These are phyloP conservation scores for Cheirogaleus medius DNA, from an alignment of 2,113 vertebrate genomes.

Conservation along the genomic window DNA sequence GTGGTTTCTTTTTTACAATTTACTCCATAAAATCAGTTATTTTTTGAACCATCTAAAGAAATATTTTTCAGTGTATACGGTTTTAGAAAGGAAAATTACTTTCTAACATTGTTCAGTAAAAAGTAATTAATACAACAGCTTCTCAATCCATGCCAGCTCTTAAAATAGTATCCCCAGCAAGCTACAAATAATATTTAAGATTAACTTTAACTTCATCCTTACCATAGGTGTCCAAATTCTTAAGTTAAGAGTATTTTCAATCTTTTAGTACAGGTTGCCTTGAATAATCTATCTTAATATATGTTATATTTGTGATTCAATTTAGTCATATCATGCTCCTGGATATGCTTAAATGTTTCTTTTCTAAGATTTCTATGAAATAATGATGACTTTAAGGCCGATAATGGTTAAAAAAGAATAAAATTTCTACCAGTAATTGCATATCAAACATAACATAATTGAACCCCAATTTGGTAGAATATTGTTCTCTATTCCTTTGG, in stretches of 20 bases:
- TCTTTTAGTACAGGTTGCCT: background rate
- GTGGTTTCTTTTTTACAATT: constrained; percentile 16
- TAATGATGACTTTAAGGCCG: background rate
- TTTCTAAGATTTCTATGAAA: constrained; percentile 33
- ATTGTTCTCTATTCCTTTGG: constrained; percentile 29
- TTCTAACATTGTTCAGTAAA: background rate
- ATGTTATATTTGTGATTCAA: background rate
- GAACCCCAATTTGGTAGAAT: background rate
- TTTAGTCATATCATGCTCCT: background rate
- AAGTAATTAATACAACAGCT: background rate
- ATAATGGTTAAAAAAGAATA: background rate
- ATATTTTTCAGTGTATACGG: background rate
- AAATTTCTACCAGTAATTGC: background rate
- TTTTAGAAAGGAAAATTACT: background rate
- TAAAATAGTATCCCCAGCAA: background rate
- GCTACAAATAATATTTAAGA: constrained; percentile 2
- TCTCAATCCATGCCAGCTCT: background rate
- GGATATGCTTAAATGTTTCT: background rate
- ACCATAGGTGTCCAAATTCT: background rate
- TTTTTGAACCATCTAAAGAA: background rate
- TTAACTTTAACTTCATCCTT: constrained; percentile 20
- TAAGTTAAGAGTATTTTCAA: background rate
- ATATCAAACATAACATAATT: constrained; percentile 35
- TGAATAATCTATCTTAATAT: background rate
- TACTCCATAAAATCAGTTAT: background rate